Percentiles rank a stretch among this genome's conserved stretches.
Conservation (phyloP, 2,797 vertebrate species). For the Synanceia verrucosa region DNA sequence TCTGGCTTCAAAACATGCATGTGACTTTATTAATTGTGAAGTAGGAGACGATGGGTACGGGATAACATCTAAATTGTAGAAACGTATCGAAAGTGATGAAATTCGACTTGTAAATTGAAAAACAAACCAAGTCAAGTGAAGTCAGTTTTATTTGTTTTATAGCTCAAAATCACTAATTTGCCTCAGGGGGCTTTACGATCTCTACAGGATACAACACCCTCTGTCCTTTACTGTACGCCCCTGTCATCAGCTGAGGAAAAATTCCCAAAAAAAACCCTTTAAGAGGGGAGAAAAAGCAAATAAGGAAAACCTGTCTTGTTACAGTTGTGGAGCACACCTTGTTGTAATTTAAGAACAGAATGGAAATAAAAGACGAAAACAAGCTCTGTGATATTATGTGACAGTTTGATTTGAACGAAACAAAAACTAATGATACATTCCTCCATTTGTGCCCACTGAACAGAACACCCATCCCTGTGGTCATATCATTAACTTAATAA, state of each 20-base stretch:
- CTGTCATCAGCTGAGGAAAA: too few relatives aligned
- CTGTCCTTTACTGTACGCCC: too few relatives aligned
- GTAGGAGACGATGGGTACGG: slow-evolving; percentile 66
- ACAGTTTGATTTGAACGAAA: slow-evolving; percentile 75
- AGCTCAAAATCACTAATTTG: too few relatives aligned
- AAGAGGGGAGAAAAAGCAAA: slow-evolving; percentile 19
- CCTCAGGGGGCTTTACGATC: too few relatives aligned
- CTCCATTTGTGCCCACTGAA: slow-evolving; percentile 66
- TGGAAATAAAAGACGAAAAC: slow-evolving; percentile 81
- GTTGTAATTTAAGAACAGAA: slow-evolving; percentile 81
- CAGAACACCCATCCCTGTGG: slow-evolving; percentile 53
- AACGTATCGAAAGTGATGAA: slow-evolving; percentile 43
- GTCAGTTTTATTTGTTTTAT: too few relatives aligned
- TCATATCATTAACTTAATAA: slow-evolving; percentile 76
- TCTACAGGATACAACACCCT: too few relatives aligned
- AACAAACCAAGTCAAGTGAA: too few relatives aligned
- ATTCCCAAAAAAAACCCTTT: too few relatives aligned
- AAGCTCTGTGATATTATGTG: slow-evolving; percentile 79
- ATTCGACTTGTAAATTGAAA: slow-evolving; percentile 68
- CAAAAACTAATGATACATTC: slow-evolving; percentile 56
- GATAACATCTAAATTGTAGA: slow-evolving; percentile 51
- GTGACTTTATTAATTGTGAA: slow-evolving; percentile 81
- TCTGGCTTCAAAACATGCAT: slow-evolving; percentile 89
- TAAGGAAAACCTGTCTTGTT: slow-evolving; percentile 71
- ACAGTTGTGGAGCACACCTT: slow-evolving; percentile 76